phyloP scores from a whole-genome alignment of 2,113 vertebrate species.

The Excalfactoria chinensis region DNA sequence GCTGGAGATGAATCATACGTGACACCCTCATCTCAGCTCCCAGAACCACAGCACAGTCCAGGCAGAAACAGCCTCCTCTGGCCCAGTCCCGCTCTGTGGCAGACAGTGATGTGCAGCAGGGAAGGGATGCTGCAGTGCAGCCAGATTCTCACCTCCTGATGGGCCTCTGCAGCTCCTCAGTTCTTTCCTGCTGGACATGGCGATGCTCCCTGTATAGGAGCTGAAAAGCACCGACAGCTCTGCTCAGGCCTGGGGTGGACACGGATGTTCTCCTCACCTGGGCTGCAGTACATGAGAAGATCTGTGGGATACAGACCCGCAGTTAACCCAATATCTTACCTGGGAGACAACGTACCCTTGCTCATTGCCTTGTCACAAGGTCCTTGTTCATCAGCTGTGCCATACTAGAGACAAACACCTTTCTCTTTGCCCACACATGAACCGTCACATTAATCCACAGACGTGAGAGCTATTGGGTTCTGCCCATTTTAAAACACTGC shows the following conservation, averaged over 20 bases:
- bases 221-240: not conserved
- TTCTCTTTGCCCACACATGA: fast-evolving
- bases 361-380: not conserved
- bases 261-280: fast-evolving
- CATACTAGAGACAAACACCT: fast-evolving
- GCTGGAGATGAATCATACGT: not conserved
- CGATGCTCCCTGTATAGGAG: fast-evolving
- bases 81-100: not conserved
- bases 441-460: not conserved
- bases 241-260: not conserved
- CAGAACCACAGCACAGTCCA: not conserved
- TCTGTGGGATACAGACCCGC: fast-evolving
- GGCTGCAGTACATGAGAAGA: not conserved
- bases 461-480: not conserved
- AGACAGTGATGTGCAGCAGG: not conserved
- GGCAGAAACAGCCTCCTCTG: not conserved
- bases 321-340: not conserved
- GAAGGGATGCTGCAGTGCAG: not conserved
- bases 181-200: not conserved
- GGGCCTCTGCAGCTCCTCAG: not conserved
- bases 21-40: not conserved
- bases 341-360: fast-evolving
- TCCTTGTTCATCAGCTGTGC: not conserved
- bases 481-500: not conserved
- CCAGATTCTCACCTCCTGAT: fast-evolving